These are phyloP conservation scores for Vidua chalybeata DNA, from an alignment of 2,113 vertebrate species.

Conservation along the genomic window DNA sequence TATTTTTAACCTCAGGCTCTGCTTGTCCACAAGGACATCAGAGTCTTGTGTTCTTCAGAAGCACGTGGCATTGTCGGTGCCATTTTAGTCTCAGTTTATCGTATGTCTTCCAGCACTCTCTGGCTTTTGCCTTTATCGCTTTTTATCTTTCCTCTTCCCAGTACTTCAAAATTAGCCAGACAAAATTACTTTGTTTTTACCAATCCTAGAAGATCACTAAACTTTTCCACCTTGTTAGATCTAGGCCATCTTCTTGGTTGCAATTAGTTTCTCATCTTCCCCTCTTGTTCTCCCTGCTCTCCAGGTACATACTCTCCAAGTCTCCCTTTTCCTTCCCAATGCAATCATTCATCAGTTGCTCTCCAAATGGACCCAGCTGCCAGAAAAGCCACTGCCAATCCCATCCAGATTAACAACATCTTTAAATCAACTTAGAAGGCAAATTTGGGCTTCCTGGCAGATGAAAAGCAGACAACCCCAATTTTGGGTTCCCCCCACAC, in stretches of 20 bases:
- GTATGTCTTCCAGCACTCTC: background rate
- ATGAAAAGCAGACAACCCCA: background rate
- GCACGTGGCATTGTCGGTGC: background rate
- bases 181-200: background rate
- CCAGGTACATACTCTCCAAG: rapidly evolving
- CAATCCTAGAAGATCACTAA: background rate
- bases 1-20: conserved; percentile 62
- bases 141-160: background rate
- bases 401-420: background rate
- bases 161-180: background rate
- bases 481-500: rapidly evolving
- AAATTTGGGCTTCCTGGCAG: background rate
- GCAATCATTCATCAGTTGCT: background rate
- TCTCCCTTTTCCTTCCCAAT: background rate
- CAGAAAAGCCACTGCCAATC: background rate
- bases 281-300: background rate
- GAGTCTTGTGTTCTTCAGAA: conserved; percentile 29
- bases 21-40: conserved; percentile 46
- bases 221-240: background rate
- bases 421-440: background rate
- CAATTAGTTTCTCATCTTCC: background rate
- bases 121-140: background rate
- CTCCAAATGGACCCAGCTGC: background rate
- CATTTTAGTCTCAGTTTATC: background rate
- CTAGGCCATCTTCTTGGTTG: background rate